Evolutionary conservation across 53 echinoderm and acorn worm species (phyloP).

Genomic region (Echinometra lucunter): DNA sequence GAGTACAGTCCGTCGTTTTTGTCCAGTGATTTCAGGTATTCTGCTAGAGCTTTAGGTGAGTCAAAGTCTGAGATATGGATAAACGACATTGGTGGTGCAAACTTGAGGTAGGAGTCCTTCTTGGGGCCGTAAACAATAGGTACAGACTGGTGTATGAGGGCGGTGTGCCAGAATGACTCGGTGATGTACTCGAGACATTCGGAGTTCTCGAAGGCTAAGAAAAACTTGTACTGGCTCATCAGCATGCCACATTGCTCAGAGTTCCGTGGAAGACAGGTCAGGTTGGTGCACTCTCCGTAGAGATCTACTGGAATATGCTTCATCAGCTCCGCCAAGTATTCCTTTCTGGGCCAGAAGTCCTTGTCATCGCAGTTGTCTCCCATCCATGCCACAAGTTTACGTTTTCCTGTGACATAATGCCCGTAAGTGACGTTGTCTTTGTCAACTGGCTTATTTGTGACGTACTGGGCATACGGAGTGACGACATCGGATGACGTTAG

Average conservation of each 20-base stretch:
- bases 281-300: constrained; percentile 89
- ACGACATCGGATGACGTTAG: constrained; percentile 69
- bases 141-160: constrained; percentile 77
- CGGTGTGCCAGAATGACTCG: constrained; percentile 87
- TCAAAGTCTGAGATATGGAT: constrained; percentile 90
- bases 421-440: not conserved
- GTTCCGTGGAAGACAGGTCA: constrained; percentile 86
- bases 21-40: constrained; percentile 75
- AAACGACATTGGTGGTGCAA: constrained; percentile 86
- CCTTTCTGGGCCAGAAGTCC: constrained; percentile 90
- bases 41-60: constrained; percentile 75
- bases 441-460: constrained; percentile 49
- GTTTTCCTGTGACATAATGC: constrained; percentile 61
- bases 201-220: constrained; percentile 84
- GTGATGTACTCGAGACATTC: constrained; percentile 90
- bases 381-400: constrained; percentile 90
- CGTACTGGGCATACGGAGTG: constrained; percentile 78
- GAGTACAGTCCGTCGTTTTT: constrained; percentile 76
- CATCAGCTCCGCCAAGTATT: constrained; percentile 73
- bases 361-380: constrained; percentile 88
- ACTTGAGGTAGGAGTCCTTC: constrained; percentile 73
- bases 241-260: constrained; percentile 82
- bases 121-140: constrained; percentile 90
- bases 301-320: constrained; percentile 79
- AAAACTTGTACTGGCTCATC: constrained; percentile 89